These are phyloP conservation scores for Pterocles gutturalis DNA, from an alignment of 2,113 vertebrate genomes.

Conservation along the genomic window DNA sequence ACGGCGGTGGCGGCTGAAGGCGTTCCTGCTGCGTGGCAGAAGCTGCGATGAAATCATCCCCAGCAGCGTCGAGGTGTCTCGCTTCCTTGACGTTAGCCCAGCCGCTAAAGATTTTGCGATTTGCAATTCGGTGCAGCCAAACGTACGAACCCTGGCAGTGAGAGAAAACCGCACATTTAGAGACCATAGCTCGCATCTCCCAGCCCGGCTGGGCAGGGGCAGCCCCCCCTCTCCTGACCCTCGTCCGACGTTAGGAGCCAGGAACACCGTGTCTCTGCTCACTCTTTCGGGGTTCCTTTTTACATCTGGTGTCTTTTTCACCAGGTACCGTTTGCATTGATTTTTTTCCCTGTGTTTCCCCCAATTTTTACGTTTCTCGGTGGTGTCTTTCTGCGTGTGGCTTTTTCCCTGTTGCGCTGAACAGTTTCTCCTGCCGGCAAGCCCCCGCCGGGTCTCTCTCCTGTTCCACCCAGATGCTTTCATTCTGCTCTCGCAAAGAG, in stretches of 20 bases:
- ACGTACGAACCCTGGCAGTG: not conserved
- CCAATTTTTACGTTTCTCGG: not conserved
- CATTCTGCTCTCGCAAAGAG: not conserved
- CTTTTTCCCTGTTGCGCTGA: not conserved
- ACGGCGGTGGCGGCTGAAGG: fast-evolving
- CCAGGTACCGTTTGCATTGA: not conserved
- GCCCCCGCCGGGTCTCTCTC: not conserved
- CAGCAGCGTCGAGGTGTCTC: not conserved
- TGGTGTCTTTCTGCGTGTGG: not conserved
- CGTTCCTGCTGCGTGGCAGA: not conserved
- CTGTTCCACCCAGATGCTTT: not conserved
- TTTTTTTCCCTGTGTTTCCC: not conserved
- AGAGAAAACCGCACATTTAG: fast-evolving
- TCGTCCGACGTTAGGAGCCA: fast-evolving
- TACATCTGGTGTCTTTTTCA: not conserved
- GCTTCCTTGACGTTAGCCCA: fast-evolving
- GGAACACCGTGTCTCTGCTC: not conserved
- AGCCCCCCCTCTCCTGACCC: not conserved
- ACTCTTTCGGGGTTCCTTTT: not conserved
- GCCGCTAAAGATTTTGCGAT: not conserved
- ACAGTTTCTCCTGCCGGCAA: not conserved
- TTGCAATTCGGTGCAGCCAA: not conserved
- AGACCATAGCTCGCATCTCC: not conserved
- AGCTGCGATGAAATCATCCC: not conserved
- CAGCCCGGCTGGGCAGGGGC: fast-evolving